phyloP scores from a whole-genome alignment of 2,797 vertebrate genomes.

The Brachymystax lenok region DNA sequence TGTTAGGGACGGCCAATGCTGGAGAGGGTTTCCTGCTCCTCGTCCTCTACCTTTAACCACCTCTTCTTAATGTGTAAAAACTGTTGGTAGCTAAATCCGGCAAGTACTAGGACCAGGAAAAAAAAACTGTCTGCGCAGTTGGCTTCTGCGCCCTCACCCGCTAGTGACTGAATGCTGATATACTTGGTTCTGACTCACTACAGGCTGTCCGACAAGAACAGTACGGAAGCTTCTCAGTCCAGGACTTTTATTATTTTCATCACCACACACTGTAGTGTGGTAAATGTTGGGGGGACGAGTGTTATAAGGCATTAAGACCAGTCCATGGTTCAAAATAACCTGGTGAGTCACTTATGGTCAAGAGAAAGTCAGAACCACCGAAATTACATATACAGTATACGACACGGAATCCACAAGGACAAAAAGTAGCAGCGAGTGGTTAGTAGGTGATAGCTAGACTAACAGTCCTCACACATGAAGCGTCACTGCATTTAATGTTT shows the following conservation, averaged over 20 bases:
- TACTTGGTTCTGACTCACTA: no score
- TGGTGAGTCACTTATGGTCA: not conserved
- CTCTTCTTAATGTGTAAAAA: not conserved
- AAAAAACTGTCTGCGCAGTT: no score
- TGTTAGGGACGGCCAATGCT: not conserved
- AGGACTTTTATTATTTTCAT: no score
- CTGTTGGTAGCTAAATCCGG: not conserved
- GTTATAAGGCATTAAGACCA: not conserved
- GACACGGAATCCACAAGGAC: no score
- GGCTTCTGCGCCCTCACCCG: no score
- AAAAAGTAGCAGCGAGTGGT: constrained; percentile 36
- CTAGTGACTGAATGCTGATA: no score
- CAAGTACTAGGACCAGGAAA: no score
- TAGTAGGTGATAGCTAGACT: constrained; percentile 53
- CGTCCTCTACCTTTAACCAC: not conserved
- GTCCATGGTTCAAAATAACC: not conserved
- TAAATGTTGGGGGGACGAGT: not conserved
- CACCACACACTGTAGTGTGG: not conserved
- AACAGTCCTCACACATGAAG: constrained; percentile 14
- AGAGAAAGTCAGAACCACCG: not conserved
- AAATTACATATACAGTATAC: no score
- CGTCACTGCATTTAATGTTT: constrained; percentile 35
- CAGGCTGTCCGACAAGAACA: no score
- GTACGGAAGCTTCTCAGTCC: no score
- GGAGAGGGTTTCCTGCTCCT: not conserved